Base-by-base conservation (phyloP, 2,888 invertebrate species). In the Aporophyla nigra region DNA sequence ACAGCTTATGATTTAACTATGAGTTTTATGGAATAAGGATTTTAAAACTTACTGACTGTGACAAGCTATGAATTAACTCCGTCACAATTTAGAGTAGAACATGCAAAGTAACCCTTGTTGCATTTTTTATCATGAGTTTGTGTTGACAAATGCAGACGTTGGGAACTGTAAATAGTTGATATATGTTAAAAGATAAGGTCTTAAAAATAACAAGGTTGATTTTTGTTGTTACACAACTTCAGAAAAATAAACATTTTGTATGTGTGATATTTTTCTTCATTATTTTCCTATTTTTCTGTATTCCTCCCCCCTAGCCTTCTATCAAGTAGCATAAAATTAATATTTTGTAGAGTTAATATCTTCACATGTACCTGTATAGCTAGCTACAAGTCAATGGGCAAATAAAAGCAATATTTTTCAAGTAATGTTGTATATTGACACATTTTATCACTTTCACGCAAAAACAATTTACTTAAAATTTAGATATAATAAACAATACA, bases 221-320 rank as follows among this genome's bases (percentile, higher is more conserved):
- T 96, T 95, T 96, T 96, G 96, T 96, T 96, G 96, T 96, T 96
- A 96, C 96, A 96, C 96, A 96, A 96, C 95, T 96, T 95, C 95
- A 95, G 94, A 96, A 96, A 95, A 96, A 96, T 96, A 96, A 96
- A 96, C 96, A 96, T 96, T 96, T 96, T 96, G 96, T 96, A 96
- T 95, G 96, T 96, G 96, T 96, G 96, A 95, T 91, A 90, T 89
- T 91, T 91, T 92, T 93, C 91, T 94, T 94, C 87, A 91, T 95
- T 94, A 91, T 94, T 95, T 92, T 90, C 85, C 85, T 83, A 53
- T 33, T 70, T 71, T 81, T 78, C 83, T 80, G 61, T 70, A 75
- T 84, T 88, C 88, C 89, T 90, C 90, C 90, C 90, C 90, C 89
- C 90, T 89, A 71, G 56, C 46, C 62, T 74, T 43, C 51, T 53